phyloP scores from a whole-genome alignment of 2,888 invertebrate genomes.

The Germaria angustata region DNA sequence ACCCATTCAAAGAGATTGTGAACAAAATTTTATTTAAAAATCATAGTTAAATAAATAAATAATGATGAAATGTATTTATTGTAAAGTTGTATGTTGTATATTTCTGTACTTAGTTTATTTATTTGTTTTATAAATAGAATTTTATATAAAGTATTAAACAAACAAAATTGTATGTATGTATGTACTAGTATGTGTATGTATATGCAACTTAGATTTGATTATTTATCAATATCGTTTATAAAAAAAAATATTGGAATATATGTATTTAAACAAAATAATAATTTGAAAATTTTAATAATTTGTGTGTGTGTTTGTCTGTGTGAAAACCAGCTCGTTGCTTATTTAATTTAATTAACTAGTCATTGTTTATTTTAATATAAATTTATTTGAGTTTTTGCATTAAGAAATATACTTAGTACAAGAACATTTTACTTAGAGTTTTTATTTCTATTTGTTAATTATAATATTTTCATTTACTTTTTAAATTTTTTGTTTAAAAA shows the following conservation, averaged over 20 bases:
- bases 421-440: background rate
- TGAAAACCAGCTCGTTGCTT: slow-evolving; percentile 44
- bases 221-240: slow-evolving; percentile 16
- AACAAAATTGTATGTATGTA: background rate
- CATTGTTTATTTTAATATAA: background rate
- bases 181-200: background rate
- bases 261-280: too few relatives aligned
- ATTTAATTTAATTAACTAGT: slow-evolving; percentile 5
- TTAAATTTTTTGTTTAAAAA: slow-evolving; percentile 24
- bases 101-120: background rate
- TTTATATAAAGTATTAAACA: background rate
- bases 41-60: background rate
- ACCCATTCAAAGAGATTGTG: too few relatives aligned
- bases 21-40: slow-evolving; percentile 7
- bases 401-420: background rate
- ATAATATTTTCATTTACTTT: slow-evolving; percentile 21
- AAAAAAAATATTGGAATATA: too few relatives aligned
- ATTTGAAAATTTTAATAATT: background rate
- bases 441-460: background rate
- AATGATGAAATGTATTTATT: background rate
- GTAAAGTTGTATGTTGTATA: background rate
- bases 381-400: background rate
- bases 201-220: slow-evolving; percentile 7
- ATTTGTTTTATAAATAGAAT: background rate
- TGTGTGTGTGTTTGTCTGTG: background rate